A percentile compares a stretch with the other conserved stretches of the same genome.
phyloP scores from a whole-genome alignment of 92 coral and sea anemone genomes.

The Heliopora coerulea region DNA sequence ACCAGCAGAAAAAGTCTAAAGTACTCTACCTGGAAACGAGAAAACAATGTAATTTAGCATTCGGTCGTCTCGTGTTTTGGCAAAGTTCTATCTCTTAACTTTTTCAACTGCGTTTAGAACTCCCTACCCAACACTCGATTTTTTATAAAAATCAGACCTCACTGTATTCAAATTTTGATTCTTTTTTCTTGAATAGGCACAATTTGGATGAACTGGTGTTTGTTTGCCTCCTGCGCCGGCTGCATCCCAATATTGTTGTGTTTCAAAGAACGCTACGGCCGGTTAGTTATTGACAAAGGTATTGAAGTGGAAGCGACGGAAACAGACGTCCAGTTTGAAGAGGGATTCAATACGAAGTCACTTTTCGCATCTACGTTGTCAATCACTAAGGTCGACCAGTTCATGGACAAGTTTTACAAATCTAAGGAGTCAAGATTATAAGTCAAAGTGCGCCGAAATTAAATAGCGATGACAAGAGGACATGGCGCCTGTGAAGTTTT shows the following conservation, averaged over 20 bases:
- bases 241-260: conserved; percentile 90
- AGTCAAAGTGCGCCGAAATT: too few relatives aligned
- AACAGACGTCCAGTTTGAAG: conserved; percentile 33
- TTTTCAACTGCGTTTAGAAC: too few relatives aligned
- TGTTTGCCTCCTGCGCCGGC: conserved; percentile 97
- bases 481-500: too few relatives aligned
- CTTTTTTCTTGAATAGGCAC: conserved; percentile 63
- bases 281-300: conserved; percentile 73
- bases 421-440: conserved; percentile 65
- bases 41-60: too few relatives aligned
- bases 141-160: too few relatives aligned
- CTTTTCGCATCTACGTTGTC: conserved; percentile 59
- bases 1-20: too few relatives aligned
- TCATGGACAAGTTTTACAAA: conserved; percentile 55
- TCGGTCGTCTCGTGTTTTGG: too few relatives aligned
- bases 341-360: conserved; percentile 26
- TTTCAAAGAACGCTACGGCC: conserved; percentile 88
- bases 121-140: too few relatives aligned
- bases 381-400: conserved; percentile 58
- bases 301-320: conserved; percentile 34
- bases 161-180: background rate
- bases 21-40: too few relatives aligned
- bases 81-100: too few relatives aligned
- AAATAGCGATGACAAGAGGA: too few relatives aligned
- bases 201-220: conserved; percentile 99